Percentiles rank a stretch among this genome's conserved stretches.
Conservation (phyloP, 2,113 vertebrate species). For the Cavia aperea region DNA sequence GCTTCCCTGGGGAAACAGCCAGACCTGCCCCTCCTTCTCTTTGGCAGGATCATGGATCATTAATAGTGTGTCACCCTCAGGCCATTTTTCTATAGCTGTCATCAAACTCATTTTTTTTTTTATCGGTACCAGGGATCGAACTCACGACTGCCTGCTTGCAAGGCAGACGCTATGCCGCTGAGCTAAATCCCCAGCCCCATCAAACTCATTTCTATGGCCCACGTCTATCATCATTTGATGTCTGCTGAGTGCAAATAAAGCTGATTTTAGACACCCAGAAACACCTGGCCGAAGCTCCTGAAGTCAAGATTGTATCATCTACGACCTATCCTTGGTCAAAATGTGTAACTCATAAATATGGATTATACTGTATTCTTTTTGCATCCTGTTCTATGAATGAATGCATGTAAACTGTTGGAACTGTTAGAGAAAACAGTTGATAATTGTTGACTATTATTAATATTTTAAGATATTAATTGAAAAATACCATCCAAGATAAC, state of each 20-base stretch:
- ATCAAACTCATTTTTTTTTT: too few species aligned
- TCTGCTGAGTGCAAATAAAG: background rate
- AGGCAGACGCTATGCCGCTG: too few species aligned
- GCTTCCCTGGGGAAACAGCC: background rate
- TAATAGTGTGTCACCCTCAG: background rate
- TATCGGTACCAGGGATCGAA: too few species aligned
- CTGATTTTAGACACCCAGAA: background rate
- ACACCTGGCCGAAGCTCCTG: background rate
- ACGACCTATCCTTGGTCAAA: background rate
- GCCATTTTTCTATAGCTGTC: background rate
- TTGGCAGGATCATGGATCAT: background rate
- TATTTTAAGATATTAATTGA: slow-evolving; percentile 3
- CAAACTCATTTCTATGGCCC: background rate
- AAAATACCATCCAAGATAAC: slow-evolving; percentile 8
- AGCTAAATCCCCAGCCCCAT: too few species aligned
- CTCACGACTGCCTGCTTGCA: too few species aligned
- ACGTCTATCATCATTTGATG: background rate
- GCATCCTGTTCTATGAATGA: background rate
- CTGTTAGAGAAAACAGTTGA: background rate
- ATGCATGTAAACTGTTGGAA: background rate
- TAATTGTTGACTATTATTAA: background rate
- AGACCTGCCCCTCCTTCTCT: background rate
- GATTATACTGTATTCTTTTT: background rate
- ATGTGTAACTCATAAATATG: slow-evolving; percentile 13
- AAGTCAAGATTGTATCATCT: background rate